phyloP scores from a whole-genome alignment of 1,140 invertebrate genomes.

The Drosophila albomicans region DNA sequence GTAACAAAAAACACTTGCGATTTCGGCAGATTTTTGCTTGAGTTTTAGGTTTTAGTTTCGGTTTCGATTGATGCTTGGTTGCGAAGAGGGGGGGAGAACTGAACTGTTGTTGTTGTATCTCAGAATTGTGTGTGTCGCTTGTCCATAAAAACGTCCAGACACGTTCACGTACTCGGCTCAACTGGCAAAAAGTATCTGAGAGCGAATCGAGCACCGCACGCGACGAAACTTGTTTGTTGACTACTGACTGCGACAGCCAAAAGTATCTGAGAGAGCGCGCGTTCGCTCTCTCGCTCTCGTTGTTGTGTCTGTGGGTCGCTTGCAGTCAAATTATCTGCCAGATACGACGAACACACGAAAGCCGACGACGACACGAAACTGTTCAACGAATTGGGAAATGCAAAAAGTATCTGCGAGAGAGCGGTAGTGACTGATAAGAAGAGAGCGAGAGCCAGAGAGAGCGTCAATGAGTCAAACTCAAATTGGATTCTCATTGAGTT shows the following conservation, averaged over 20 bases:
- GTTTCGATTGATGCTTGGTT: conserved; percentile 9
- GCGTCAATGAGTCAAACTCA: conserved; percentile 37
- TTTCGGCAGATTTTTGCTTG: neutral
- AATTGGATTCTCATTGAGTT: conserved; percentile 74
- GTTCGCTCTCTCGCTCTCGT: conserved; percentile 3
- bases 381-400: conserved; percentile 40
- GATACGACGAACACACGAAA: conserved; percentile 23
- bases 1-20: conserved; percentile 15
- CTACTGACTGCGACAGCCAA: conserved; percentile 28
- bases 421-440: conserved; percentile 14
- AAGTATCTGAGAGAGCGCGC: conserved; percentile 13
- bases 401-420: conserved; percentile 57
- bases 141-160: conserved; percentile 60
- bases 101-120: neutral
- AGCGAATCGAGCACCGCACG: conserved; percentile 43
- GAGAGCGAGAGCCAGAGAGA: conserved; percentile 2
- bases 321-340: conserved; percentile 14
- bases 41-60: neutral
- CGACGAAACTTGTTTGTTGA: conserved; percentile 50
- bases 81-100: no score
- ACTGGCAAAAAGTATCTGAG: conserved; percentile 60
- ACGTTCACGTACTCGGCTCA: conserved; percentile 63
- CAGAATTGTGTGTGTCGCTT: conserved; percentile 21
- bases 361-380: conserved; percentile 16
- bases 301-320: neutral